Base-by-base conservation (phyloP, 2,113 vertebrate species). In the Porphyrio hochstetteri region DNA sequence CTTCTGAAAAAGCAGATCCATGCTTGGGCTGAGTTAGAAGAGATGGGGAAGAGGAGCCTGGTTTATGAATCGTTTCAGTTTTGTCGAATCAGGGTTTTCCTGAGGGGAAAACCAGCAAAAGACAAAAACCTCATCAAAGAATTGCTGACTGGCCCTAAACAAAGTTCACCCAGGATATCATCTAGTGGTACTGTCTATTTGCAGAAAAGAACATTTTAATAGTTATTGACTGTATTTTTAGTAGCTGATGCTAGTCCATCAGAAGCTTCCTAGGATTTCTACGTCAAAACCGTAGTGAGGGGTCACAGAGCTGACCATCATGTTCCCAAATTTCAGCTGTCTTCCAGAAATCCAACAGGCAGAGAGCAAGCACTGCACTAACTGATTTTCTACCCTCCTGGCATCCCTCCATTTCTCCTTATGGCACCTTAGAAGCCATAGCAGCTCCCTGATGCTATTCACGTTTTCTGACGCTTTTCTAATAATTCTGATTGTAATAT, bases 371-470 rank as follows among this genome's bases (percentile, higher is more conserved):
- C 44, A 57, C 4, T 65, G 50, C 24, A 48, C 44, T 35, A 27
- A 40, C 64, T 40, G 52, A 24, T 74, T 75, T 86, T n/a, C 71
- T 76, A 82, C 18, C 23, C 38, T 69, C 55, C 40, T 77, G 76
- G 35, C 72, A 57, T 68, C 48, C 36, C 44, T 93, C 67, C 55
- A 74, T 44, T 56, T 88, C 69, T 92, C 79, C 70, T 90, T 82
- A 87, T 84, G 88, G 31, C 90, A 61, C 85, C 74, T 74, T 14
- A 70, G 8, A 75, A 76, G 60, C 40, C 46, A 4, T 21, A 87
- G 57, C 78, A 59, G 74, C 78, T 83, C 74, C 91, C 92, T 70
- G 79, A 89, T 90, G 86, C 86, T 92, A 28, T 57, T 88, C 86
- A 70, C 2, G 0, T 78, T 75, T 70, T 69, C 48, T 93, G 82